Conservation (phyloP, 1,140 invertebrate genomes). For the Apolygus lucorum region DNA sequence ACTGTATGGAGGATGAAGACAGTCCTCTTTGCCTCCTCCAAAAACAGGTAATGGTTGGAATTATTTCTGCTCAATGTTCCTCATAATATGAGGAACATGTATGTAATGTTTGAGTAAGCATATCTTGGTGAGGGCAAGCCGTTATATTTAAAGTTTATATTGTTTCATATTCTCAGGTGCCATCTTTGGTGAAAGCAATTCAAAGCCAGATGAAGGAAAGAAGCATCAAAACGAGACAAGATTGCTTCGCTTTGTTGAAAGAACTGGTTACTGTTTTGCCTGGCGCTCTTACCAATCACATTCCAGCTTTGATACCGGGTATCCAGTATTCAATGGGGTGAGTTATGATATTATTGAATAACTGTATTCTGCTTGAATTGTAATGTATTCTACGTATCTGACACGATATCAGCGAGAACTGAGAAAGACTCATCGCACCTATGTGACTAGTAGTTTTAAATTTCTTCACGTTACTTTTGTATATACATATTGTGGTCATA, state of each 20-base stretch:
- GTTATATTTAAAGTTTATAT: too few relatives aligned
- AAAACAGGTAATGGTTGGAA: slow-evolving; percentile 35
- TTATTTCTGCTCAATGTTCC: too few relatives aligned
- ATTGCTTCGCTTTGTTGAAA: slow-evolving; percentile 81
- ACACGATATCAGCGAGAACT: too few relatives aligned
- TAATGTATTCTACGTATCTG: too few relatives aligned
- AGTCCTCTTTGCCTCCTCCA: slow-evolving; percentile 36
- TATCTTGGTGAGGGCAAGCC: too few relatives aligned
- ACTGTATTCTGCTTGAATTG: background rate
- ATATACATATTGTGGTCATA: too few relatives aligned
- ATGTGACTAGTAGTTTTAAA: too few relatives aligned
- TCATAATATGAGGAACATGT: background rate
- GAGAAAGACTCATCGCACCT: too few relatives aligned
- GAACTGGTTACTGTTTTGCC: slow-evolving; percentile 85
- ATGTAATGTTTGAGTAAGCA: too few relatives aligned
- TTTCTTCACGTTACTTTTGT: too few relatives aligned
- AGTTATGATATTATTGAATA: background rate
- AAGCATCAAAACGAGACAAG: slow-evolving; percentile 85
- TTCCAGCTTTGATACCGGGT: slow-evolving; percentile 76
- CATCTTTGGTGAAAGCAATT: slow-evolving; percentile 75
- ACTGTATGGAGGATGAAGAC: slow-evolving; percentile 66
- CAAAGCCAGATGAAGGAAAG: slow-evolving; percentile 87
- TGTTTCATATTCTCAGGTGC: slow-evolving; percentile 46
- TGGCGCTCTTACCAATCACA: slow-evolving; percentile 75
- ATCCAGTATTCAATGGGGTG: slow-evolving; percentile 81